phyloP scores from a whole-genome alignment of 2,113 vertebrate species.

The Aegotheles bennettii region DNA sequence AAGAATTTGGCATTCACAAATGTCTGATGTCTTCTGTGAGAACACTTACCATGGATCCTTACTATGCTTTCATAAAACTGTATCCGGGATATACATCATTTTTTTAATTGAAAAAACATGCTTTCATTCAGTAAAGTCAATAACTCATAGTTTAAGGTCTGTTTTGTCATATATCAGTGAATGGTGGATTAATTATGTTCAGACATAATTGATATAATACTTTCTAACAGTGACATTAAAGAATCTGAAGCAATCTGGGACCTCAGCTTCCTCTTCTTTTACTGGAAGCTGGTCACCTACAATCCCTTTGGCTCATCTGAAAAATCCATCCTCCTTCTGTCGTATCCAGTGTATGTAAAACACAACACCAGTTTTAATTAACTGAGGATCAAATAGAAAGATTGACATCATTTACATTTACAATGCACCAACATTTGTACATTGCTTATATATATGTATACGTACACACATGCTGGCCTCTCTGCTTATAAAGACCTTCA shows the following conservation, averaged over 20 bases:
- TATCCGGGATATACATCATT: background rate
- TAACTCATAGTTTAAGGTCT: slow-evolving; percentile 39
- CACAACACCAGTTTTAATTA: background rate
- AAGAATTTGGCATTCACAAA: slow-evolving; percentile 5
- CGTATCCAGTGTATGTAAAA: background rate
- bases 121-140: slow-evolving; percentile 18
- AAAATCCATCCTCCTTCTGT: background rate
- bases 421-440: background rate
- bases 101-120: slow-evolving; percentile 21
- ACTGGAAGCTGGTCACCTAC: background rate
- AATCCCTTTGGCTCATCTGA: background rate
- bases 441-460: background rate
- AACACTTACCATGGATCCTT: background rate
- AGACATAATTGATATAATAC: slow-evolving; percentile 14
- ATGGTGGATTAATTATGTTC: slow-evolving; percentile 11
- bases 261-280: background rate
- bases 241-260: background rate
- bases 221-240: background rate
- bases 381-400: background rate
- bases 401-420: background rate
- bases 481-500: background rate
- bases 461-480: background rate
- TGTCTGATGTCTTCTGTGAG: slow-evolving; percentile 13
- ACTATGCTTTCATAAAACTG: slow-evolving; percentile 29
- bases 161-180: slow-evolving; percentile 32